Conservation (phyloP, 2,888 invertebrate genomes). For the Yponomeuta evonymella region DNA sequence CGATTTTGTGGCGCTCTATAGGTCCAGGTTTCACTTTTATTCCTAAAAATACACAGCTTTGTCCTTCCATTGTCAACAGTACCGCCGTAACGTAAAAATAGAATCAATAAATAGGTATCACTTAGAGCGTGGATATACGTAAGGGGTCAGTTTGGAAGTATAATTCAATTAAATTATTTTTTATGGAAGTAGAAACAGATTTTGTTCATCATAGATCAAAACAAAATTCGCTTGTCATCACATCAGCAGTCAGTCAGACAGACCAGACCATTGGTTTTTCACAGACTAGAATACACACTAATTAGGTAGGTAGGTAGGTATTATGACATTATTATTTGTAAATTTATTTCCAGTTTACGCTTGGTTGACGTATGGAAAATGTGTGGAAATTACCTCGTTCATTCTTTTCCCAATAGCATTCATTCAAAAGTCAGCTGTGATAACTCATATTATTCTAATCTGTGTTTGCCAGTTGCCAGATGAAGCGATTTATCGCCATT, state of each 20-base stretch:
- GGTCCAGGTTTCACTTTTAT: slow-evolving; percentile 68
- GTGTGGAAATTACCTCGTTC: not conserved
- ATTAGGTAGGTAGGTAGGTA: too few species aligned
- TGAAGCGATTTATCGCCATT: too few species aligned
- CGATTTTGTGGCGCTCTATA: slow-evolving; percentile 64
- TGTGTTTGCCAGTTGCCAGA: not conserved
- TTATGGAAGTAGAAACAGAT: not conserved
- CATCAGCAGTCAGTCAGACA: too few species aligned
- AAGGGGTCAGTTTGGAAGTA: too few species aligned
- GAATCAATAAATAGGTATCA: not conserved
- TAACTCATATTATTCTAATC: not conserved
- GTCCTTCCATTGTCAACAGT: slow-evolving; percentile 40
- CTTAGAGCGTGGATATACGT: not conserved
- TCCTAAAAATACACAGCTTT: slow-evolving; percentile 56
- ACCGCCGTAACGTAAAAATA: not conserved
- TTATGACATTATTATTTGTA: too few species aligned
- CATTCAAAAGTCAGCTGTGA: not conserved
- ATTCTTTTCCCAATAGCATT: not conserved
- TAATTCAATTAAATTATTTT: not conserved
- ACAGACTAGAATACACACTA: too few species aligned
- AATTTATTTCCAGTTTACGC: not conserved
- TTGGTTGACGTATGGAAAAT: not conserved
- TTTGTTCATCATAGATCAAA: not conserved
- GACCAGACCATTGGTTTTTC: too few species aligned
- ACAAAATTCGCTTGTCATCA: not conserved